These are phyloP conservation scores for Ginglymostoma cirratum DNA, from an alignment of 2,113 vertebrate species.

Conservation along the genomic window DNA sequence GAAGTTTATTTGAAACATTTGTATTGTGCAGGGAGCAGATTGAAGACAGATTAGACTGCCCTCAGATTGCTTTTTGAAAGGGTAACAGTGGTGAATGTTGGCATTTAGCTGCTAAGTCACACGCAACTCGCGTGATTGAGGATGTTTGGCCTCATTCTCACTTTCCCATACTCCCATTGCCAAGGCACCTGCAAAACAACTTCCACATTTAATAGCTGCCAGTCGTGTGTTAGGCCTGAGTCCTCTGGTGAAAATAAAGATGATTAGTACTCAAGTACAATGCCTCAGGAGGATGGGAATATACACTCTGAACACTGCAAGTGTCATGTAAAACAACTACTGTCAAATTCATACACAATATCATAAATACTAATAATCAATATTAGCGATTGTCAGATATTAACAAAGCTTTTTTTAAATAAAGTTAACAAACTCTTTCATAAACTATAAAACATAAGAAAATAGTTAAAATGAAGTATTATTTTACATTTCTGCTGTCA, in stretches of 20 bases:
- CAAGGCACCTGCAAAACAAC: conserved; percentile 54
- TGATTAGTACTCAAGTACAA: not conserved
- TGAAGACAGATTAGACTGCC: conserved; percentile 23
- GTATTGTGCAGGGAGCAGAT: not conserved
- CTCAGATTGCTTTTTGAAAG: conserved; percentile 13
- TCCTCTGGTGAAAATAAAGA: not conserved
- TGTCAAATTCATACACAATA: not conserved
- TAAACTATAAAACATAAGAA: not conserved
- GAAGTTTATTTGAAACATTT: conserved; percentile 20
- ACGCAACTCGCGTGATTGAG: conserved; percentile 61
- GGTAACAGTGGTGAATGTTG: conserved; percentile 59
- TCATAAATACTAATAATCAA: not conserved
- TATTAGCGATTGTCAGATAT: not conserved
- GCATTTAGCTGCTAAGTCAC: conserved; percentile 61
- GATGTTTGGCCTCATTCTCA: conserved; percentile 42
- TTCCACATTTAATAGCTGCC: conserved; percentile 14
- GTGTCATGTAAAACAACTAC: not conserved
- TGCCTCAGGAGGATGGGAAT: not conserved
- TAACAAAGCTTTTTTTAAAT: no score
- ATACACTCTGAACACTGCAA: not conserved
- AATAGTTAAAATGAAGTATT: not conserved
- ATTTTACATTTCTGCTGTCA: not conserved
- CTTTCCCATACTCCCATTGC: not conserved
- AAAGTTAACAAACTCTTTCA: not conserved
- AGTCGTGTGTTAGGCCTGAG: conserved; percentile 8